Conservation (phyloP, 2,888 invertebrate genomes). For the Heliconius sara region DNA sequence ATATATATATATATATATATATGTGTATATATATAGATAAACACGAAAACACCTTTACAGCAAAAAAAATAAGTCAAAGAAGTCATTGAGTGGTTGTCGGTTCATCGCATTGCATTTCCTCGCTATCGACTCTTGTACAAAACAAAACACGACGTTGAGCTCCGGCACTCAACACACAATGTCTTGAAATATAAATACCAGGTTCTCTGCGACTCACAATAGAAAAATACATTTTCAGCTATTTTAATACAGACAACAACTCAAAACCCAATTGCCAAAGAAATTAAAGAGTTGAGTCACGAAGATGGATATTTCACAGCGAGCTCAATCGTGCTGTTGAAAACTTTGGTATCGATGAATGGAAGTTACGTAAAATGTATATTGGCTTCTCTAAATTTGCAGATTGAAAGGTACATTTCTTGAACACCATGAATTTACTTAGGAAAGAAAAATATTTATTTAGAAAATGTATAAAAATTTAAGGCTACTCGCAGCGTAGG, state of each 20-base stretch:
- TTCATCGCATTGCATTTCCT: too few species aligned
- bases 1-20: too few species aligned
- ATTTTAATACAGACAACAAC: neutral
- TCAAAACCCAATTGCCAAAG: conserved; percentile 17
- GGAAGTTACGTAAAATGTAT: neutral
- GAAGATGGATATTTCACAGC: conserved; percentile 31
- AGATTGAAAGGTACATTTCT: conserved; percentile 17
- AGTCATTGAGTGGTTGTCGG: too few species aligned
- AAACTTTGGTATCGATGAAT: conserved; percentile 8
- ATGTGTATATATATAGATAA: too few species aligned
- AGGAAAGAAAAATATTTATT: too few species aligned
- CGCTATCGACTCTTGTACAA: too few species aligned
- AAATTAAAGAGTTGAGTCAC: conserved; percentile 18
- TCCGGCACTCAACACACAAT: neutral
- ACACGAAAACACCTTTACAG: too few species aligned
- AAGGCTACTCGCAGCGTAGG: too few species aligned
- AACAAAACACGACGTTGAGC: neutral
- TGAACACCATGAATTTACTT: too few species aligned
- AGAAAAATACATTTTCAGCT: conserved; percentile 8
- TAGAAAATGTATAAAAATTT: too few species aligned
- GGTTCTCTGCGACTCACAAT: neutral
- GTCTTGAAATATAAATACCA: neutral
- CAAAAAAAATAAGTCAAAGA: too few species aligned
- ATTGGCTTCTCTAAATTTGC: conserved; percentile 3
- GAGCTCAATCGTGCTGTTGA: conserved; percentile 14